Evolutionary conservation across 1,140 invertebrate genomes (phyloP).

Genomic region (Atta colombica): DNA sequence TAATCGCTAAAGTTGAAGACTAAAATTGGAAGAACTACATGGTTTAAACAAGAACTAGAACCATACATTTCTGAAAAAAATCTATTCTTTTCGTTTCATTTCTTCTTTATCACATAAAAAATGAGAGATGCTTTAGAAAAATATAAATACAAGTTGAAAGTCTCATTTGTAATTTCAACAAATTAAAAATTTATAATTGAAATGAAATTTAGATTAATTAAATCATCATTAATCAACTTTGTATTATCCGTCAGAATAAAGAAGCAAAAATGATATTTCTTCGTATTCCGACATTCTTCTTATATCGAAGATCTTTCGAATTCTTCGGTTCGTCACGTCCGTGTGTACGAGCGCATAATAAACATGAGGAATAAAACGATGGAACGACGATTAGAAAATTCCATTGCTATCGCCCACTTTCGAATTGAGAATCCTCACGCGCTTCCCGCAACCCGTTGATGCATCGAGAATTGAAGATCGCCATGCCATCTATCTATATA

Average conservation of each 20-base stretch:
- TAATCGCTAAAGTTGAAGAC: neutral
- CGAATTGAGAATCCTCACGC: conserved; percentile 50
- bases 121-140: neutral
- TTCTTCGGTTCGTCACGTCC: neutral
- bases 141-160: conserved; percentile 2
- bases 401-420: conserved; percentile 65
- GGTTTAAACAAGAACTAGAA: neutral
- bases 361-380: conserved; percentile 64
- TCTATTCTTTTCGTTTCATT: neutral
- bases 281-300: neutral
- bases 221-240: neutral
- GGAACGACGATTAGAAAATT: conserved; percentile 85
- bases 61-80: neutral
- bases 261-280: conserved; percentile 3
- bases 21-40: neutral
- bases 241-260: neutral
- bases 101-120: neutral
- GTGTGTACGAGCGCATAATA: conserved; percentile 64
- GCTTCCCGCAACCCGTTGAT: conserved; percentile 34
- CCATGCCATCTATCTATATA: neutral
- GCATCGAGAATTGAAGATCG: conserved; percentile 34
- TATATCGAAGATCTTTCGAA: conserved; percentile 5
- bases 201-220: neutral
- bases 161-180: neutral
- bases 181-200: neutral